Percentiles rank a stretch among this genome's conserved stretches.
These are phyloP conservation scores for Brachystomella parvula DNA, from an alignment of 1,140 invertebrate species.

Conservation along the genomic window DNA sequence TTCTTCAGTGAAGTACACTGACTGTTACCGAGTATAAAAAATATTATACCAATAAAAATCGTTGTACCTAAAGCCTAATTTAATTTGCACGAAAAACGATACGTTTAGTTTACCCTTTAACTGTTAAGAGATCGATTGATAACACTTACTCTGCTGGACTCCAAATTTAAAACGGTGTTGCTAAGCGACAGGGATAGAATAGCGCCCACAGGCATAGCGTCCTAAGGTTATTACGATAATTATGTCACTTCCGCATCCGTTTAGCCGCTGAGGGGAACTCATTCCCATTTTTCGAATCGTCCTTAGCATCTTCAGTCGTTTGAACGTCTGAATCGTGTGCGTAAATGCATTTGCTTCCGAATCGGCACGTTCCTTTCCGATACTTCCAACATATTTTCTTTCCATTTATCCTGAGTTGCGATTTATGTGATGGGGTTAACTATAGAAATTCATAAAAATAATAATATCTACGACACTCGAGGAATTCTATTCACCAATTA, in stretches of 20 bases:
- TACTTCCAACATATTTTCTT: constrained; percentile 91
- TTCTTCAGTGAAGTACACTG: background rate
- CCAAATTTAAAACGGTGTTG: background rate
- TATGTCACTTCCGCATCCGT: background rate
- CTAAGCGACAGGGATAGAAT: background rate
- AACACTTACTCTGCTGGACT: background rate
- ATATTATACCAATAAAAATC: background rate
- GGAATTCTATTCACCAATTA: constrained; percentile 8
- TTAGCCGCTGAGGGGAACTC: background rate
- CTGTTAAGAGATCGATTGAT: background rate
- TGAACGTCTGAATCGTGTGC: constrained; percentile 79
- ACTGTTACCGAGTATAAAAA: background rate
- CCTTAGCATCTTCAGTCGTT: no score
- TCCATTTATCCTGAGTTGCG: constrained; percentile 68
- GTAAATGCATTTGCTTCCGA: constrained; percentile 85
- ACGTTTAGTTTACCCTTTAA: background rate
- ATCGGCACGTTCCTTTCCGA: constrained; percentile 76
- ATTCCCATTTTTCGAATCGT: no score
- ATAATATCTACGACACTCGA: constrained; percentile 60
- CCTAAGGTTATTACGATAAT: background rate
- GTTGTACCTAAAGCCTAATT: background rate
- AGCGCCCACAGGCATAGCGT: background rate
- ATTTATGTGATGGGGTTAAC: constrained; percentile 68
- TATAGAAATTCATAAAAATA: constrained; percentile 50
- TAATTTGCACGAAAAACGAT: background rate